Conservation (phyloP, 2,797 vertebrate species). For the Lepidocolaptes lacrymiger region DNA sequence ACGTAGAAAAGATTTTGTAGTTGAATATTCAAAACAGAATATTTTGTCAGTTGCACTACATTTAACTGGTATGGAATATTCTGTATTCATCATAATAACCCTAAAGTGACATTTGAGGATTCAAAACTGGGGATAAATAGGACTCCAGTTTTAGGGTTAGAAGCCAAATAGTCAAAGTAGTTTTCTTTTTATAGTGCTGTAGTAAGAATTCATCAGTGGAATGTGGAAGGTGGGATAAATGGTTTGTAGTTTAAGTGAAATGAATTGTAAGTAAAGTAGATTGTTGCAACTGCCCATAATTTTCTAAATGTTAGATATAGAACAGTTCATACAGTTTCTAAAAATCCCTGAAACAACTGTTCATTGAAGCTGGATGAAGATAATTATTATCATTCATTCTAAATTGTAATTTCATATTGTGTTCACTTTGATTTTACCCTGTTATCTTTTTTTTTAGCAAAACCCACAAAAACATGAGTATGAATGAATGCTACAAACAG, state of each 20-base stretch:
- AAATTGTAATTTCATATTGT: background rate
- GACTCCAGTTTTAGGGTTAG: background rate
- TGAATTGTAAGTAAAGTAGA: background rate
- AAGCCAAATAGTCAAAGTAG: background rate
- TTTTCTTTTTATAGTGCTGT: background rate
- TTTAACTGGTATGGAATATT: background rate
- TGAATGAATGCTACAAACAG: background rate
- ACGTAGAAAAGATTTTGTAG: background rate
- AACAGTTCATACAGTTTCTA: background rate
- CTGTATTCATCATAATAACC: background rate
- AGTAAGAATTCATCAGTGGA: background rate
- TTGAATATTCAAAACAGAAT: background rate
- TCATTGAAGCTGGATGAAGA: background rate
- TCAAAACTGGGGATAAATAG: background rate
- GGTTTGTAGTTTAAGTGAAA: background rate
- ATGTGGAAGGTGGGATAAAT: background rate
- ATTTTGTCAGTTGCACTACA: background rate
- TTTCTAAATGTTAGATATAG: background rate
- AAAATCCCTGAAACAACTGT: background rate
- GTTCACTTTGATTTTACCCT: background rate
- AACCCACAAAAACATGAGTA: background rate
- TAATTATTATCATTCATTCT: background rate
- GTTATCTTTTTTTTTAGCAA: background rate
- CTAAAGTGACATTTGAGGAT: background rate
- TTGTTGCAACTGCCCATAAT: background rate